phyloP scores from a whole-genome alignment of 2,113 vertebrate genomes.

The Alosa alosa region DNA sequence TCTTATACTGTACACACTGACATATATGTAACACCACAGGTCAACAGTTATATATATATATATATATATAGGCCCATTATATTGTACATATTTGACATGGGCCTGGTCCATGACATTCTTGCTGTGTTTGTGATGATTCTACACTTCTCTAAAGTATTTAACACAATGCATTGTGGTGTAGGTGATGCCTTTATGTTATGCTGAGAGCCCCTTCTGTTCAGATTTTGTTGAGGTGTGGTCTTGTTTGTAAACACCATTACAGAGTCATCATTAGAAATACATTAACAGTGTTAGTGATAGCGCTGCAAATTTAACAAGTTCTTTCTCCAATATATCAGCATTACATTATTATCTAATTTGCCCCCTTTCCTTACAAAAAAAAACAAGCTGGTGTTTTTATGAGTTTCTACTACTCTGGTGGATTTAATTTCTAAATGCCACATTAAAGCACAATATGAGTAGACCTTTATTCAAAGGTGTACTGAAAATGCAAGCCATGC shows the following conservation, averaged over 20 bases:
- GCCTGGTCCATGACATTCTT: neutral
- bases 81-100: neutral
- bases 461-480: neutral
- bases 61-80: neutral
- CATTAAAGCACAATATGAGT: neutral
- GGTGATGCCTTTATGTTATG: neutral
- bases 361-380: neutral
- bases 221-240: neutral
- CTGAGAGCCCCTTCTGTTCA: neutral
- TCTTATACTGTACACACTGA: neutral
- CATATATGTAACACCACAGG: neutral
- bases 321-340: neutral
- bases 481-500: neutral
- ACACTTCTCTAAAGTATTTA: neutral
- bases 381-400: neutral
- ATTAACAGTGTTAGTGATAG: neutral
- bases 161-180: neutral
- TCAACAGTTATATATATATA: neutral
- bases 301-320: neutral
- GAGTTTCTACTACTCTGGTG: neutral
- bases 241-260: neutral
- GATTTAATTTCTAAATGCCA: neutral
- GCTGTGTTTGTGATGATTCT: neutral
- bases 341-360: neutral
- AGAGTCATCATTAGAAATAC: neutral